A percentile compares a stretch with the other conserved stretches of the same genome.
phyloP scores from a whole-genome alignment of 1,140 invertebrate genomes.

The Drosophila sechellia region DNA sequence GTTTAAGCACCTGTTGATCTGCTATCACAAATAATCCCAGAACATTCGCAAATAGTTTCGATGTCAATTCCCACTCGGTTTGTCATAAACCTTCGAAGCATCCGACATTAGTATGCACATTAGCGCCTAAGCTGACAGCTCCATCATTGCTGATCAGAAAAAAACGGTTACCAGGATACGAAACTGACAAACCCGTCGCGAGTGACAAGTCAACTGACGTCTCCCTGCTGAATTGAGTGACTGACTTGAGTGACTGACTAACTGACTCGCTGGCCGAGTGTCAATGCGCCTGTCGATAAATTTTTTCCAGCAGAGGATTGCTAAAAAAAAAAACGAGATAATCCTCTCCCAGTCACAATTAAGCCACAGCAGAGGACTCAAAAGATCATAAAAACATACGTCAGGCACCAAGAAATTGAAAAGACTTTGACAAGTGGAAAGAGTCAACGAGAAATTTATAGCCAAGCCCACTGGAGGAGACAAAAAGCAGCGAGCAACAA shows the following conservation, averaged over 20 bases:
- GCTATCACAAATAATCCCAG: not conserved
- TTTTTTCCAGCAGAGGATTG: constrained; percentile 56
- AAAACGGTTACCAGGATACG: constrained; percentile 67
- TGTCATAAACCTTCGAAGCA: constrained; percentile 5
- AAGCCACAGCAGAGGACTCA: constrained; percentile 51
- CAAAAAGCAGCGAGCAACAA: constrained; percentile 18
- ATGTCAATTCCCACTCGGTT: not conserved
- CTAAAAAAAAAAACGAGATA: constrained; percentile 56
- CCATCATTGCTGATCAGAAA: constrained; percentile 36
- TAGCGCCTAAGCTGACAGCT: constrained; percentile 64
- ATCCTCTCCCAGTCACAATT: constrained; percentile 66
- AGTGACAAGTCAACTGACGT: constrained; percentile 69
- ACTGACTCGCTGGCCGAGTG: constrained; percentile 40
- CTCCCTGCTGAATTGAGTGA: constrained; percentile 34
- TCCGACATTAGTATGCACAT: constrained; percentile 64
- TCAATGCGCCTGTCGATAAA: constrained; percentile 72
- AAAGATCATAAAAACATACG: constrained; percentile 25
- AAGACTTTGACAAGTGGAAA: constrained; percentile 55
- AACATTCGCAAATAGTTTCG: constrained; percentile 21
- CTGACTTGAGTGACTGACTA: constrained; percentile 42
- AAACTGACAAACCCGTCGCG: constrained; percentile 64
- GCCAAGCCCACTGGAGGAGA: constrained; percentile 42
- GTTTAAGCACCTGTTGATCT: not conserved
- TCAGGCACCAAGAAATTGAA: constrained; percentile 27
- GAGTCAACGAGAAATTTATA: constrained; percentile 67